Evolutionary conservation across 2,797 vertebrate species (phyloP).

Genomic region (Cercopithecus petaurista): DNA sequence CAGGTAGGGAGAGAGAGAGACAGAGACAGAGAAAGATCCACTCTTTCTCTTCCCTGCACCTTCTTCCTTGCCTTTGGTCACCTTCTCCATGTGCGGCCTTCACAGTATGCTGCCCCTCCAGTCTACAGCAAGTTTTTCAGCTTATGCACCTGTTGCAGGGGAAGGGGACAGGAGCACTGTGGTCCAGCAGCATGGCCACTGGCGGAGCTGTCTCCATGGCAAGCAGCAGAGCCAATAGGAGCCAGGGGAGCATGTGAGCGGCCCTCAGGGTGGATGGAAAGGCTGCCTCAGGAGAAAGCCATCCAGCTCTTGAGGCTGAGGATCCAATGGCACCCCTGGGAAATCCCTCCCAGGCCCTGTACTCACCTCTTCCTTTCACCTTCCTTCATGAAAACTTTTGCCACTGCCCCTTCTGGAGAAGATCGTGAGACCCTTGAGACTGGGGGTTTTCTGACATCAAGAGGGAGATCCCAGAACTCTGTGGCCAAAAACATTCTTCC

Average conservation of each 20-base stretch:
- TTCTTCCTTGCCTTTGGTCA: too few species aligned
- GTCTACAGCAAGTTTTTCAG: neutral
- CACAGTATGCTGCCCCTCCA: neutral
- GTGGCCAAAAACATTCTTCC: neutral
- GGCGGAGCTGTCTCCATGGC: neutral
- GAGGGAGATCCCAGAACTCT: neutral
- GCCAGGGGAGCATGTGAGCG: neutral
- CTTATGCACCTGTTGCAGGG: neutral
- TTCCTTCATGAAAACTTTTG: neutral
- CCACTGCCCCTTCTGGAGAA: neutral
- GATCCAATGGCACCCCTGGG: neutral
- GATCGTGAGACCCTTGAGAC: neutral
- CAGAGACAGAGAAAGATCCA: neutral
- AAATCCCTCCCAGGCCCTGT: neutral
- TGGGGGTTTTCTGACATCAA: neutral
- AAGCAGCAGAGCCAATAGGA: neutral
- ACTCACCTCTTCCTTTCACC: neutral
- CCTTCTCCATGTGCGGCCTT: neutral
- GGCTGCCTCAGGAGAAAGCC: neutral
- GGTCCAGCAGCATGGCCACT: neutral
- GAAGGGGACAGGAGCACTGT: neutral
- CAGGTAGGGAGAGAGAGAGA: neutral
- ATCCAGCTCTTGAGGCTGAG: neutral
- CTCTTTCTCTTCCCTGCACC: neutral
- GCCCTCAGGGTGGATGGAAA: neutral